Base-by-base conservation (phyloP, 2,797 vertebrate species). In the Aeoliscus strigatus region DNA sequence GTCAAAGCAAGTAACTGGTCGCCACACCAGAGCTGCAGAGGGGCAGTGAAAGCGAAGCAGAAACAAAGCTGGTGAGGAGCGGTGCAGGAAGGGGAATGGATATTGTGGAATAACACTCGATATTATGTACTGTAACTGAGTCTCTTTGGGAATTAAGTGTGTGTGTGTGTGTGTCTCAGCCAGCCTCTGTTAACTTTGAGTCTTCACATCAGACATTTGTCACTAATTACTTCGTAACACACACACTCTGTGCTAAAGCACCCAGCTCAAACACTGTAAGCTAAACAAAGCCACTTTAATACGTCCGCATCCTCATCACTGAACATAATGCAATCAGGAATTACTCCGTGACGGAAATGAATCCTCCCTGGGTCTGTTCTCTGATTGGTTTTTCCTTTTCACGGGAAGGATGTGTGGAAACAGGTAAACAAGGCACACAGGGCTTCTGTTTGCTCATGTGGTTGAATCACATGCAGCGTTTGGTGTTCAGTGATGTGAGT, bases 361-460 rank as follows among this genome's bases (percentile, higher is more conserved):
- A 31, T 37, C 41, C 57, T 70, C 42, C 17, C 33, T 49, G 28
- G 1, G 21, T 16, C 44, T 14, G 26, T 28, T 32, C 37, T 27
- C 51, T 68, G 53, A 77, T 81, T 77, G 54, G 36, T 43, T 53
- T 67, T 77, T 51, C 49, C 46, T 66, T 58, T 62, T 27, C 48
- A 60, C 63, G 51, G 37, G 31, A 23, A 48, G 17, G 27, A 25
- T 55, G 53, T 41, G 51, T 21, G 31, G 58, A 36, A 43, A 62
- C 55, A 74, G 49, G 65, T 57, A 46, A 60, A 59, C 4, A 34
- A 14, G 21, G 23, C 9, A 25, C 6, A 26, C 30, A n/a, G 17
- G 35, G 35, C 57, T 32, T 51, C 51, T 56, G 57, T 76, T 77
- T 60, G 55, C 43, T 80, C 54, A 52, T 53, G 62, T 30, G 40